Conservation (phyloP, 2,797 vertebrate genomes). For the Bufotes viridis region DNA sequence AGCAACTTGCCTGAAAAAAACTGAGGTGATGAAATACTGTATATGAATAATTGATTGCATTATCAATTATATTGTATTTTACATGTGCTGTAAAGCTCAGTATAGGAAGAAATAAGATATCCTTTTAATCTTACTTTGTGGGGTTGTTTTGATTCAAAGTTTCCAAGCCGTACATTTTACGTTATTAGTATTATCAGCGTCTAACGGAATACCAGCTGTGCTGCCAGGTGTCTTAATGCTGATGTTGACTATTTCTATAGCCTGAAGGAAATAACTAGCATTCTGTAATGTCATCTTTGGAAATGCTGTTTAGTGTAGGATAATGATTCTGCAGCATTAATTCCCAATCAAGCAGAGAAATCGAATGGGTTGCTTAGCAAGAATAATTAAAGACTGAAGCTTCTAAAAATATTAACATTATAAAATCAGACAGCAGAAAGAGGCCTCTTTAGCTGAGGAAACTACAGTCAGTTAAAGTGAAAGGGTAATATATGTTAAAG, state of each 20-base stretch:
- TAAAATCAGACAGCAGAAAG: conserved; percentile 61
- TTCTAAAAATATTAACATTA: conserved; percentile 42
- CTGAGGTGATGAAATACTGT: no score
- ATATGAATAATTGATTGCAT: no score
- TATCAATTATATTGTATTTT: background rate
- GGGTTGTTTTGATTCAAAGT: background rate
- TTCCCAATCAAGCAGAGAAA: conserved; percentile 55
- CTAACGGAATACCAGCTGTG: conserved; percentile 44
- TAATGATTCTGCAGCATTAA: conserved; percentile 53
- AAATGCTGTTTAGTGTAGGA: conserved; percentile 45
- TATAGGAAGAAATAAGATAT: background rate
- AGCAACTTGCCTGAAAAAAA: no score
- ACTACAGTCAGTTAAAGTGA: background rate
- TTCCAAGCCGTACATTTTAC: conserved; percentile 24
- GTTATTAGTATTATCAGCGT: conserved; percentile 41
- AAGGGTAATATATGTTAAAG: background rate
- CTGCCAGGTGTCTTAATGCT: conserved; percentile 54
- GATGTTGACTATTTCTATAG: conserved; percentile 49
- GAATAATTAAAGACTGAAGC: conserved; percentile 54
- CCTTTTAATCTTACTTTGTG: background rate
- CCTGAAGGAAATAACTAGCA: conserved; percentile 58
- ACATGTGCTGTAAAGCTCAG: background rate
- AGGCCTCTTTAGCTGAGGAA: conserved; percentile 22
- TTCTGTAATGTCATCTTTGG: conserved; percentile 51
- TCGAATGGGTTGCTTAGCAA: conserved; percentile 57